Percentiles rank a stretch among this genome's conserved stretches.
These are phyloP conservation scores for Caenorhabditis uteleia DNA, from an alignment of 2,888 invertebrate genomes.

Conservation along the genomic window DNA sequence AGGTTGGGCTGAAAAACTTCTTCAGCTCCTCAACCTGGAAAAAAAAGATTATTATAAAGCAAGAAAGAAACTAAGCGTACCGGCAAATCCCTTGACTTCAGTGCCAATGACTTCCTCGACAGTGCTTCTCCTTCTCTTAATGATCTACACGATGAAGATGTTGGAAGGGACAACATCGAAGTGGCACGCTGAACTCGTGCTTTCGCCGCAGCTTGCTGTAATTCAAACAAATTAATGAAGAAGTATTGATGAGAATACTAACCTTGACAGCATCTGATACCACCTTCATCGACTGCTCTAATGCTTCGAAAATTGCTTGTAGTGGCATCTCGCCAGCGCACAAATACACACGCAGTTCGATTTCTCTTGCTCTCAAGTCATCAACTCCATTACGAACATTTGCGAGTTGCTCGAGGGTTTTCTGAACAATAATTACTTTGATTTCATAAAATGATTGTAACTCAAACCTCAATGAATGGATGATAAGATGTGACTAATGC, in stretches of 20 bases:
- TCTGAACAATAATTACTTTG: not conserved
- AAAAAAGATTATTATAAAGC: no score
- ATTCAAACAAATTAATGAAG: not conserved
- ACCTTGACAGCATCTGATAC: constrained; percentile 29
- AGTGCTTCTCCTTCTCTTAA: constrained; percentile 27
- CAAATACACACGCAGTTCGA: constrained; percentile 20
- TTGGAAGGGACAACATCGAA: constrained; percentile 22
- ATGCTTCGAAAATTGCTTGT: constrained; percentile 24
- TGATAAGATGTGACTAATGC: constrained; percentile 13
- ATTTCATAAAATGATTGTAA: not conserved
- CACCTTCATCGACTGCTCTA: constrained; percentile 32
- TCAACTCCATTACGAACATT: constrained; percentile 22
- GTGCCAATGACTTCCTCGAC: constrained; percentile 29
- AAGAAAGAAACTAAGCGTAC: no score
- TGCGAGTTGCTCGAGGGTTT: constrained; percentile 10
- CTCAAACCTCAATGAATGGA: constrained; percentile 21
- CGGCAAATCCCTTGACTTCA: constrained; percentile 31
- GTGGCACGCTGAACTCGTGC: constrained; percentile 17
- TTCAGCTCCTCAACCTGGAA: constrained; percentile 29
- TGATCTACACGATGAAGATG: constrained; percentile 9
- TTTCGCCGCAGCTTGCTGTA: constrained; percentile 26
- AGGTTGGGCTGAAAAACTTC: constrained; percentile 19
- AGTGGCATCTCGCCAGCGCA: constrained; percentile 28
- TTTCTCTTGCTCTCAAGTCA: constrained; percentile 20
- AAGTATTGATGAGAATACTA: not conserved